These are phyloP conservation scores for Cephus sareptanus DNA, from an alignment of 2,888 invertebrate species.

Conservation along the genomic window DNA sequence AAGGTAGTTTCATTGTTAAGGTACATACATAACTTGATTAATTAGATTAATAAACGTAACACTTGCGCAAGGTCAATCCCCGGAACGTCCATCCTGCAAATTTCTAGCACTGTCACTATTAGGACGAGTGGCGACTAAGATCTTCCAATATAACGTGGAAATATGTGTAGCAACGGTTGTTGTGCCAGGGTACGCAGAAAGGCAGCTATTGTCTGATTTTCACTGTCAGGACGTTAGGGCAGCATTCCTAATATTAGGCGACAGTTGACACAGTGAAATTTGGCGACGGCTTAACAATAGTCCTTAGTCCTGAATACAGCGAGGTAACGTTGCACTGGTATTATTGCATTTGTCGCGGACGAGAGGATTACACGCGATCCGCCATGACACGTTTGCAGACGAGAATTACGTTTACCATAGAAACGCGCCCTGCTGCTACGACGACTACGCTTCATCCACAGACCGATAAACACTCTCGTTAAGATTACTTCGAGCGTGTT, in stretches of 20 bases:
- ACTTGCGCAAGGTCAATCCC: neutral
- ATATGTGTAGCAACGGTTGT: neutral
- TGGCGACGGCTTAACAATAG: neutral
- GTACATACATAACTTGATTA: neutral
- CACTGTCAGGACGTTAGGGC: neutral
- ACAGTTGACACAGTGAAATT: neutral
- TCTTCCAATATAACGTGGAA: neutral
- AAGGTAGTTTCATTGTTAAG: neutral
- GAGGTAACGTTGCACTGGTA: neutral
- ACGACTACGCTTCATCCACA: neutral
- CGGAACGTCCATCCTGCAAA: neutral
- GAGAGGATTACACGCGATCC: neutral
- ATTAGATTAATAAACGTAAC: neutral
- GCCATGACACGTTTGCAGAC: neutral
- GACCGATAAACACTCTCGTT: neutral
- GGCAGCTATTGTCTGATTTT: neutral
- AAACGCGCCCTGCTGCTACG: neutral
- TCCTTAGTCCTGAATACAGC: neutral
- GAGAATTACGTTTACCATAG: neutral
- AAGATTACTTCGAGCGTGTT: neutral
- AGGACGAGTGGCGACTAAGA: neutral
- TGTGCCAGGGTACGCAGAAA: neutral
- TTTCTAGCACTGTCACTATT: neutral
- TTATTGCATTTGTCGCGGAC: neutral
- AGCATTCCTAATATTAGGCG: neutral